Percentiles rank a stretch among this genome's conserved stretches.
Conservation (phyloP, 2,797 vertebrate genomes). For the Cheracebus regulus region DNA sequence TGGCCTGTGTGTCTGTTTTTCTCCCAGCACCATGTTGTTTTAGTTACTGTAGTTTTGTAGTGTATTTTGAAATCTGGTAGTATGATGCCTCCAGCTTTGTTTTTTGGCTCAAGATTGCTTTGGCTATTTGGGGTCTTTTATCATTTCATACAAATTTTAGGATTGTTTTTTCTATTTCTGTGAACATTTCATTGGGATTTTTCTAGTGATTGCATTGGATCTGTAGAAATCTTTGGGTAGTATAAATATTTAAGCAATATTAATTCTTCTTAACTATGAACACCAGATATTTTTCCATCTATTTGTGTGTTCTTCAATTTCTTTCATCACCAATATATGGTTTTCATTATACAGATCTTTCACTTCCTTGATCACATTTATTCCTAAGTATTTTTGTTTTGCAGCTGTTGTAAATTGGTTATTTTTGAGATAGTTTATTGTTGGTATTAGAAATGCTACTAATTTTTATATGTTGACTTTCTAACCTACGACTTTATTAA, state of each 20-base stretch:
- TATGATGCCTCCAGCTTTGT: background rate
- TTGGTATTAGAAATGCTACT: background rate
- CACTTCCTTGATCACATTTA: background rate
- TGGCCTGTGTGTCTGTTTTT: background rate
- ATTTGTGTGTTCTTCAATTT: background rate
- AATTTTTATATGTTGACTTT: background rate
- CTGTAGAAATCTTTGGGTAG: background rate
- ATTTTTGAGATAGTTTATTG: background rate
- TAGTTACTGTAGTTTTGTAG: background rate
- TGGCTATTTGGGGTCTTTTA: background rate
- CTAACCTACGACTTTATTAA: background rate
- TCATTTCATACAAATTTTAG: background rate
- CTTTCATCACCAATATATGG: background rate
- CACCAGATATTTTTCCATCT: background rate
- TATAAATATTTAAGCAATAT: background rate
- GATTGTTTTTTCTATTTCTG: background rate
- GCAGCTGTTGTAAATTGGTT: background rate
- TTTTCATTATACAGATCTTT: background rate
- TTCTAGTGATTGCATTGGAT: background rate
- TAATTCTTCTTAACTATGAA: background rate
- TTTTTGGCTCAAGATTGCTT: background rate
- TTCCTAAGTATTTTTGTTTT: background rate
- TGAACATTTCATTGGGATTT: background rate
- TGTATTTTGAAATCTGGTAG: background rate
- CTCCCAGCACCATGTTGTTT: background rate